Evolutionary conservation across 2,797 vertebrate genomes (phyloP).

Genomic region (Tolypeutes matacus): DNA sequence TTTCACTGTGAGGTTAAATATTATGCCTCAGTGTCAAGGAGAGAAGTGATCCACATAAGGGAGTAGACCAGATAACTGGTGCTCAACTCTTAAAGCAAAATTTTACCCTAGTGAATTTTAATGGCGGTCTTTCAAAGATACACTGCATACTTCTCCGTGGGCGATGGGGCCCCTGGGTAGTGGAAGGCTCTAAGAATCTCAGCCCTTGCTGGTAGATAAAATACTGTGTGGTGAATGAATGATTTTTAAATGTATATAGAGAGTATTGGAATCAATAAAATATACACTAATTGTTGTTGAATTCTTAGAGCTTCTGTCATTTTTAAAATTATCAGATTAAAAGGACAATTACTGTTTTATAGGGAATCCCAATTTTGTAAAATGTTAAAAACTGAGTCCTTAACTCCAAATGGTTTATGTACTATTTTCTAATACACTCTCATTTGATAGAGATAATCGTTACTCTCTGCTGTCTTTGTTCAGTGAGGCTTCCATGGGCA

Average conservation of each 20-base stretch:
- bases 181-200: not conserved
- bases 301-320: not conserved
- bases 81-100: not conserved
- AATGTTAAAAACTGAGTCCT: not conserved
- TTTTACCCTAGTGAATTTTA: not conserved
- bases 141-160: not conserved
- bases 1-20: not conserved
- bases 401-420: not conserved
- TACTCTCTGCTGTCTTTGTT: not conserved
- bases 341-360: not conserved
- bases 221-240: not conserved
- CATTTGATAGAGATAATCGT: not conserved
- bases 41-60: not conserved
- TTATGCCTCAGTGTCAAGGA: not conserved
- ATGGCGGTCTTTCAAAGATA: conserved; percentile 1
- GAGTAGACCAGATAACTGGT: not conserved
- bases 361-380: not conserved
- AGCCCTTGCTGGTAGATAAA: not conserved
- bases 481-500: not conserved
- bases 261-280: not conserved
- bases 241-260: not conserved
- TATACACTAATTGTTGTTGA: conserved; percentile 24
- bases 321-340: not conserved
- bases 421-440: no score
- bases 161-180: not conserved